phyloP scores from a whole-genome alignment of 2,797 vertebrate species.

The Molossus molossus region DNA sequence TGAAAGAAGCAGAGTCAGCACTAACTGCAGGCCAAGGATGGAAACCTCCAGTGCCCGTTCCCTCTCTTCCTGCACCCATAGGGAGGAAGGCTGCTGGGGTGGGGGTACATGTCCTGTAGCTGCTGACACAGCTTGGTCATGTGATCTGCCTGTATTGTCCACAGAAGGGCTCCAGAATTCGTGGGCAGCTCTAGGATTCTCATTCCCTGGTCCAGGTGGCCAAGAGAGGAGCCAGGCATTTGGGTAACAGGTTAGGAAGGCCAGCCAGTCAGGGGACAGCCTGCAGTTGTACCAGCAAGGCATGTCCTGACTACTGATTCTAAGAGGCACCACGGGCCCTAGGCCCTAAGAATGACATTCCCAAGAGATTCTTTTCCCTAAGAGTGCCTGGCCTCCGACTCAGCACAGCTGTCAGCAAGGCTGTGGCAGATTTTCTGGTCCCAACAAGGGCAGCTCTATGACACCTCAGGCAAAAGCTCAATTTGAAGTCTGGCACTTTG shows the following conservation, averaged over 20 bases:
- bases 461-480: background rate
- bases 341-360: background rate
- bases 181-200: background rate
- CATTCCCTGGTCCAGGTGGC: background rate
- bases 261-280: background rate
- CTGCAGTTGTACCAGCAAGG: background rate
- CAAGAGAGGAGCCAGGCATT: background rate
- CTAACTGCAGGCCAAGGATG: conserved; percentile 64
- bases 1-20: conserved; percentile 41
- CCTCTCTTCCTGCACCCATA: conserved; percentile 35
- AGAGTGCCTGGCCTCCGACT: background rate
- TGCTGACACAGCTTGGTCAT: conserved; percentile 55
- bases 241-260: background rate
- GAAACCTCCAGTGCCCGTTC: conserved; percentile 32
- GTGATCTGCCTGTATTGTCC: background rate
- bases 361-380: background rate
- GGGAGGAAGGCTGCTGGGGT: conserved; percentile 3
- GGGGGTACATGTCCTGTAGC: background rate
- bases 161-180: background rate
- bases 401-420: background rate
- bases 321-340: background rate
- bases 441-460: background rate
- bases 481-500: background rate
- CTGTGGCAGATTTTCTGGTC: background rate
- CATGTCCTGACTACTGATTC: background rate